Percentiles rank a stretch among this genome's conserved stretches.
phyloP scores from a whole-genome alignment of 2,797 vertebrate genomes.

The Pseudochirops corinnae region DNA sequence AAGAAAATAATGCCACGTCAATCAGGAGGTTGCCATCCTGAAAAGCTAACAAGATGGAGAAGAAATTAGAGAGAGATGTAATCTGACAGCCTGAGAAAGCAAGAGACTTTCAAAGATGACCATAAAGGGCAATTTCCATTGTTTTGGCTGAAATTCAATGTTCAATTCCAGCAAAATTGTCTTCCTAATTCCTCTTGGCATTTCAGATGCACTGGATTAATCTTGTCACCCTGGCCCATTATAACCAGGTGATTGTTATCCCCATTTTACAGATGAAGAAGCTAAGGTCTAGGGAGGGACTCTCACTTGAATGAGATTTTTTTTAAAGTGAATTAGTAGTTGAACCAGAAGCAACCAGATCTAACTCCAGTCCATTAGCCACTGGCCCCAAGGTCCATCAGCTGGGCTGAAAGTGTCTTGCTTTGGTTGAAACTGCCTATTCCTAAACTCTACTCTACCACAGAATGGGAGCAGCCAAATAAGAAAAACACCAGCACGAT shows the following conservation, averaged over 20 bases:
- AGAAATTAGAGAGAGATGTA: constrained; percentile 14
- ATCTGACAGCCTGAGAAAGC: constrained; percentile 68
- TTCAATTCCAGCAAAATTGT: neutral
- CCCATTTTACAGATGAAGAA: constrained; percentile 53
- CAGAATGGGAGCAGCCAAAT: neutral
- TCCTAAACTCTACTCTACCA: constrained; percentile 29
- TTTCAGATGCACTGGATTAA: constrained; percentile 55
- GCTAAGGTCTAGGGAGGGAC: constrained; percentile 12
- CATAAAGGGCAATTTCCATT: constrained; percentile 46
- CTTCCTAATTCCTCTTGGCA: constrained; percentile 39
- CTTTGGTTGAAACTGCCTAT: constrained; percentile 69
- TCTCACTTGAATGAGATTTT: constrained; percentile 25
- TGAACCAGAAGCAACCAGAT: neutral
- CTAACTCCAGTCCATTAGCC: constrained; percentile 12
- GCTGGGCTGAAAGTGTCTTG: constrained; percentile 76
- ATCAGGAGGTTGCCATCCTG: constrained; percentile 52
- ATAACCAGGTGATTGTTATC: constrained; percentile 17
- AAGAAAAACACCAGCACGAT: constrained; percentile 36
- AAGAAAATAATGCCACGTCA: neutral
- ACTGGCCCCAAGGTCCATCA: neutral
- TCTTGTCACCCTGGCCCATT: constrained; percentile 24
- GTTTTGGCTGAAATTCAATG: constrained; percentile 45
- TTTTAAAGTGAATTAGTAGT: neutral
- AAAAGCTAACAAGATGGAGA: constrained; percentile 70
- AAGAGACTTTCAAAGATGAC: constrained; percentile 74